These are phyloP conservation scores for Lumbricus terrestris DNA, from an alignment of 2,888 invertebrate genomes.

Conservation along the genomic window DNA sequence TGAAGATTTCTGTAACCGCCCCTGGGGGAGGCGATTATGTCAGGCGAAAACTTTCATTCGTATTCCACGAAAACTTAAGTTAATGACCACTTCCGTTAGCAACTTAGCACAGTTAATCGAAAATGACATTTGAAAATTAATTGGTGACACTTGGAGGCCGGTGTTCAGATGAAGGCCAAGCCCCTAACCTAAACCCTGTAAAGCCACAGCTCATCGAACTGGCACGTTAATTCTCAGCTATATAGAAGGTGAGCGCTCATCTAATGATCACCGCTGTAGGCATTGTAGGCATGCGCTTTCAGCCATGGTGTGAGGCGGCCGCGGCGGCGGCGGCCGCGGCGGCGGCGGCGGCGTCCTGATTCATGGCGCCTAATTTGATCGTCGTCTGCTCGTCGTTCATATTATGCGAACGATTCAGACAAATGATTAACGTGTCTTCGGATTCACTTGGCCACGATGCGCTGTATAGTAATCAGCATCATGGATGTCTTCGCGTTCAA, in stretches of 20 bases:
- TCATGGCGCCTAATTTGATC: background rate
- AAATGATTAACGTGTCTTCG: background rate
- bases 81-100: background rate
- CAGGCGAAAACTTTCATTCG: no score
- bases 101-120: background rate
- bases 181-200: background rate
- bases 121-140: background rate
- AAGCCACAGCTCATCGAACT: background rate
- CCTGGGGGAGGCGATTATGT: no score
- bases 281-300: background rate
- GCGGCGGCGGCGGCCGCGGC: background rate
- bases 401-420: background rate
- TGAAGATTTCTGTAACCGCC: no score
- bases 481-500: background rate
- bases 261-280: background rate
- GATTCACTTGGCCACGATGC: background rate
- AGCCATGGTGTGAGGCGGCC: background rate
- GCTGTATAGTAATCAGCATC: background rate
- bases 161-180: background rate
- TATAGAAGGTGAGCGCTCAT: no score
- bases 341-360: background rate
- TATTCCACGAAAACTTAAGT: background rate
- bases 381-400: background rate
- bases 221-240: background rate
- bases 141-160: background rate